Conservation (phyloP, 1,140 invertebrate genomes). For the Apis laboriosa region DNA sequence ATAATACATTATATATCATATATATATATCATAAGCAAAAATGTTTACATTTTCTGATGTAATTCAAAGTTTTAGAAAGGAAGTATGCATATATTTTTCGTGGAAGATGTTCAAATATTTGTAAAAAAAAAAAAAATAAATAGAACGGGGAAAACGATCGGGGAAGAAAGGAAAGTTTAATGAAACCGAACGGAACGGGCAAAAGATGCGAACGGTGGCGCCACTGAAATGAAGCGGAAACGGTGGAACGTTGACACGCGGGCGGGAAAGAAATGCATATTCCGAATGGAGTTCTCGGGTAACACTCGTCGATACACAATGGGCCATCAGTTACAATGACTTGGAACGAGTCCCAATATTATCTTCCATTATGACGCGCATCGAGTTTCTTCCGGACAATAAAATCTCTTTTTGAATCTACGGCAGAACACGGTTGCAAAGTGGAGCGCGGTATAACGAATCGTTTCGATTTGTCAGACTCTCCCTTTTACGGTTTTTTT, state of each 20-base stretch:
- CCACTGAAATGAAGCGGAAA: conserved; percentile 37
- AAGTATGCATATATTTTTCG: too few relatives aligned
- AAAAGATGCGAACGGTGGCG: conserved; percentile 11
- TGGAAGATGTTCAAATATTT: too few relatives aligned
- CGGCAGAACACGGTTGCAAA: conserved; percentile 51
- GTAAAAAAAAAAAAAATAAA: too few relatives aligned
- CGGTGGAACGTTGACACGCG: background rate
- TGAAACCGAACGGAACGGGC: background rate
- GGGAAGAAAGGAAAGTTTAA: background rate
- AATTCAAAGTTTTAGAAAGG: too few relatives aligned
- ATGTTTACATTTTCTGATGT: too few relatives aligned
- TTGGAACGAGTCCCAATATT: conserved; percentile 68
- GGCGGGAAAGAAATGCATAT: conserved; percentile 31
- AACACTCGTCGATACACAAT: conserved; percentile 44
- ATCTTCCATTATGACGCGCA: conserved; percentile 69
- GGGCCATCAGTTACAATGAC: conserved; percentile 61
- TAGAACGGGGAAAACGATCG: too few relatives aligned
- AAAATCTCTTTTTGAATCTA: conserved; percentile 68
- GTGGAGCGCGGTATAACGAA: conserved; percentile 61
- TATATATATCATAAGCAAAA: too few relatives aligned
- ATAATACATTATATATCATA: too few relatives aligned
- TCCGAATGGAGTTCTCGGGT: conserved; percentile 45
- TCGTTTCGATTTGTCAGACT: conserved; percentile 68
- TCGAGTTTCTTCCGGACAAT: conserved; percentile 70
- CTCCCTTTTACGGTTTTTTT: too few relatives aligned